Conservation (phyloP, 2,888 invertebrate genomes). For the Drosophila borealis region DNA sequence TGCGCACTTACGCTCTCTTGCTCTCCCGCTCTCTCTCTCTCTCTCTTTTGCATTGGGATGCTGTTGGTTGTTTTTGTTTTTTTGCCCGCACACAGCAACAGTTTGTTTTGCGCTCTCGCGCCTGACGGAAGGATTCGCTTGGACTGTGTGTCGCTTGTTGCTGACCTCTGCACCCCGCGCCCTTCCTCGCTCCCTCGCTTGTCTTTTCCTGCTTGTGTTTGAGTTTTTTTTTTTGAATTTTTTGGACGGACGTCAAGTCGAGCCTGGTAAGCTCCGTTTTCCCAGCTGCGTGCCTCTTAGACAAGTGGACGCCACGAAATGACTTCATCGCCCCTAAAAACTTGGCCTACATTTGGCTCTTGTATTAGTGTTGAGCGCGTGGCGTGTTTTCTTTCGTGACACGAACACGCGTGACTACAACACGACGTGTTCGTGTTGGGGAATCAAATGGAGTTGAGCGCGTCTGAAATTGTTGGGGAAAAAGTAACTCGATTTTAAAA, state of each 20-base stretch:
- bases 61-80: slow-evolving; percentile 20
- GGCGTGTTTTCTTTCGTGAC: not conserved
- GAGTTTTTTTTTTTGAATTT: slow-evolving; percentile 8
- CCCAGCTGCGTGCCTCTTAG: slow-evolving; percentile 12
- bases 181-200: not conserved
- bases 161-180: slow-evolving; percentile 21
- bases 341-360: slow-evolving; percentile 13
- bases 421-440: too few relatives aligned
- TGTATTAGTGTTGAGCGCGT: not conserved
- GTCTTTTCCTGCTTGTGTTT: not conserved
- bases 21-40: slow-evolving; percentile 13
- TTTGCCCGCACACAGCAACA: slow-evolving; percentile 66
- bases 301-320: slow-evolving; percentile 38
- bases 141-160: slow-evolving; percentile 6
- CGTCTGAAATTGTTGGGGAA: too few relatives aligned
- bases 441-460: not conserved
- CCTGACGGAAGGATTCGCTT: slow-evolving; percentile 57
- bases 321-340: slow-evolving; percentile 58
- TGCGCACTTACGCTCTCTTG: slow-evolving; percentile 26
- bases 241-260: slow-evolving; percentile 10
- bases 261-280: slow-evolving; percentile 63
- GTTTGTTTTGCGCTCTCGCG: slow-evolving; percentile 76
- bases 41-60: slow-evolving; percentile 27
- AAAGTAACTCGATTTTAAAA: too few relatives aligned
- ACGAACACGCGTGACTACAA: not conserved